Evolutionary conservation across 2,797 vertebrate species (phyloP).

Genomic region (Fundulus diaphanus): DNA sequence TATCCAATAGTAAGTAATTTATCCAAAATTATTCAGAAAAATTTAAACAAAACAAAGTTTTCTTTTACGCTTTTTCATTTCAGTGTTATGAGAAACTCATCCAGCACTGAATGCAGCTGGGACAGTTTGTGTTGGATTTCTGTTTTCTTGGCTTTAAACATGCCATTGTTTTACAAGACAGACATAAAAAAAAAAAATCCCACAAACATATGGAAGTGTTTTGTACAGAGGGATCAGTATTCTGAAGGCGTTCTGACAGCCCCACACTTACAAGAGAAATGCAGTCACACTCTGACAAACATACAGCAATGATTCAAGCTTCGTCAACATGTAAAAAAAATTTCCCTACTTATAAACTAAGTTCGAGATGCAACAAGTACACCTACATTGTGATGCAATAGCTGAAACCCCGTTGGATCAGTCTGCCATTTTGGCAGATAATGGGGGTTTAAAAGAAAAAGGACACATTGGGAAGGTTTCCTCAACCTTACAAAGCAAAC

Average conservation of each 20-base stretch:
- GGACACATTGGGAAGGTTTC: conserved; percentile 45
- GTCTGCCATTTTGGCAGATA: conserved; percentile 15
- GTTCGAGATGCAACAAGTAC: conserved; percentile 15
- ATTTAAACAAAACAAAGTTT: background rate
- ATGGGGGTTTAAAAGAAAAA: conserved; percentile 52
- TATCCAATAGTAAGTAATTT: background rate
- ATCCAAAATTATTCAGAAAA: too few relatives aligned
- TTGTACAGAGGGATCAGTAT: conserved; percentile 51
- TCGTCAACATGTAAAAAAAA: conserved; percentile 2
- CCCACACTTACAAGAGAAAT: conserved; percentile 15
- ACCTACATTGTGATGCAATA: conserved; percentile 37
- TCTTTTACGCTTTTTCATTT: background rate
- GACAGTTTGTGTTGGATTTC: conserved; percentile 35
- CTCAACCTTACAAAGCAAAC: conserved; percentile 54
- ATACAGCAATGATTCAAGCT: background rate
- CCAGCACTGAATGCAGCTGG: background rate
- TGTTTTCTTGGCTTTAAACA: conserved; percentile 23
- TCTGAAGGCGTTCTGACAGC: conserved; percentile 23
- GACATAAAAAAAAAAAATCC: conserved; percentile 4
- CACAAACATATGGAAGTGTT: conserved; percentile 74
- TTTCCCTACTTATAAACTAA: background rate
- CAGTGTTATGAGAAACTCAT: background rate
- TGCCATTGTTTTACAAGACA: conserved; percentile 30
- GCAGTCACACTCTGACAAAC: conserved; percentile 6
- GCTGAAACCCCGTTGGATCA: conserved; percentile 26